phyloP scores from a whole-genome alignment of 2,888 invertebrate species.

The Heliconius aoede region DNA sequence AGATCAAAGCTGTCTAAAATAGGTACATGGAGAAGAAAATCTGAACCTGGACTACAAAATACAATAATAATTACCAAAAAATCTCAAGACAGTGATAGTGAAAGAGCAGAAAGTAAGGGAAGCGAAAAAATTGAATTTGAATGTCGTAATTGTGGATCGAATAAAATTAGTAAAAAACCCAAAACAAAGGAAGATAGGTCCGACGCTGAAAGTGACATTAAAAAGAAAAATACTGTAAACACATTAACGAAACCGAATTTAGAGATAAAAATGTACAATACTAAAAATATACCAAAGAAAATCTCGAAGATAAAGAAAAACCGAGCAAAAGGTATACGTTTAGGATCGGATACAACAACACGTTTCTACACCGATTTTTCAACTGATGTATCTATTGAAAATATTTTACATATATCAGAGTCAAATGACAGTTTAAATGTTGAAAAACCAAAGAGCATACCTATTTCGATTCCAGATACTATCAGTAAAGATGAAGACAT shows the following conservation, averaged over 20 bases:
- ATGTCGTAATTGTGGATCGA: constrained; percentile 77
- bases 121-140: constrained; percentile 78
- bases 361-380: constrained; percentile 87
- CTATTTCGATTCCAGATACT: constrained; percentile 57
- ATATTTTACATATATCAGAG: constrained; percentile 85
- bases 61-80: constrained; percentile 68
- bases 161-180: constrained; percentile 69
- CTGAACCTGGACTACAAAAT: constrained; percentile 86
- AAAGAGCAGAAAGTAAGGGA: constrained; percentile 66
- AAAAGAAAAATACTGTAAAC: constrained; percentile 55
- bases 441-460: constrained; percentile 64
- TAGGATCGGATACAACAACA: constrained; percentile 80
- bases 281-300: constrained; percentile 88
- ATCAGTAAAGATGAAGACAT: constrained; percentile 77
- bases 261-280: constrained; percentile 86
- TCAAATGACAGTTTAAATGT: constrained; percentile 85
- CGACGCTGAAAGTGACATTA: constrained; percentile 69
- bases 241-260: constrained; percentile 64
- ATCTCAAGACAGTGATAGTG: constrained; percentile 69
- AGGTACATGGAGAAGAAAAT: constrained; percentile 88
- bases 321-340: constrained; percentile 81
- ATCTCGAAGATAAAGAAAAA: constrained; percentile 88
- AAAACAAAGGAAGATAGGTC: constrained; percentile 66
- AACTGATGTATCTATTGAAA: constrained; percentile 85
- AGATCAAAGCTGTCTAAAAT: constrained; percentile 80